Evolutionary conservation across 2,113 vertebrate species (phyloP).

Genomic region (Mus pahari): DNA sequence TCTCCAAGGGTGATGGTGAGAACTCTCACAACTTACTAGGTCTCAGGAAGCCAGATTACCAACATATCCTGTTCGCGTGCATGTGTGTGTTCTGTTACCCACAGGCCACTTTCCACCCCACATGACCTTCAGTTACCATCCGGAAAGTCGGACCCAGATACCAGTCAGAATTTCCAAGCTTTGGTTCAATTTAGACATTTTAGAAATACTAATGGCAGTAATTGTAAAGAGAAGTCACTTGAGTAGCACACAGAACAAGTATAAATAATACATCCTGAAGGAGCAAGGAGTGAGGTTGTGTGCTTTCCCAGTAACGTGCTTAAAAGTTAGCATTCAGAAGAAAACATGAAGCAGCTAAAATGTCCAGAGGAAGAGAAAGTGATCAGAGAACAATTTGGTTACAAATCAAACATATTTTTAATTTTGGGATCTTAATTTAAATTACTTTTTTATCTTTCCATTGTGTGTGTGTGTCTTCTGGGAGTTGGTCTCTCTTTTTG

Average conservation of each 20-base stretch:
- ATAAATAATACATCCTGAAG: conserved; percentile 43
- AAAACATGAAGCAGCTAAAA: conserved; percentile 59
- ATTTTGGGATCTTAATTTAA: not conserved
- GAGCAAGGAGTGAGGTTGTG: not conserved
- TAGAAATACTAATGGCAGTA: conserved; percentile 72
- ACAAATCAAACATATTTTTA: not conserved
- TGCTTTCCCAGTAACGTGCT: conserved; percentile 66
- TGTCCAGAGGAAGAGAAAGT: conserved; percentile 28
- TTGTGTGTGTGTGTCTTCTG: not conserved
- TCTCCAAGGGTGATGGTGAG: conserved; percentile 70
- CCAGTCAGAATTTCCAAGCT: conserved; percentile 85
- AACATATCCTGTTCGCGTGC: conserved; percentile 73
- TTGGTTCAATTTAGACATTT: conserved; percentile 81
- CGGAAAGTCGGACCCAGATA: conserved; percentile 83
- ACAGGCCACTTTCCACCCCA: conserved; percentile 82
- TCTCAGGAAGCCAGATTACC: conserved; percentile 80
- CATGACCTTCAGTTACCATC: conserved; percentile 85
- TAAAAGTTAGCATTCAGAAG: conserved; percentile 66
- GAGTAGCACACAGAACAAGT: conserved; percentile 67
- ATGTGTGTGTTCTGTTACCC: conserved; percentile 77
- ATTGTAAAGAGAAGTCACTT: conserved; percentile 66
- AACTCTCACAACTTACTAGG: conserved; percentile 77
- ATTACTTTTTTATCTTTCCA: not conserved
- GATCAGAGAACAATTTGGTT: conserved; percentile 3
- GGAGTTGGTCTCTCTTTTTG: not conserved